Evolutionary conservation across 2,888 invertebrate genomes (phyloP), one percentile per base, ranked within the genome.

Genomic region (Drosophila birchii): DNA sequence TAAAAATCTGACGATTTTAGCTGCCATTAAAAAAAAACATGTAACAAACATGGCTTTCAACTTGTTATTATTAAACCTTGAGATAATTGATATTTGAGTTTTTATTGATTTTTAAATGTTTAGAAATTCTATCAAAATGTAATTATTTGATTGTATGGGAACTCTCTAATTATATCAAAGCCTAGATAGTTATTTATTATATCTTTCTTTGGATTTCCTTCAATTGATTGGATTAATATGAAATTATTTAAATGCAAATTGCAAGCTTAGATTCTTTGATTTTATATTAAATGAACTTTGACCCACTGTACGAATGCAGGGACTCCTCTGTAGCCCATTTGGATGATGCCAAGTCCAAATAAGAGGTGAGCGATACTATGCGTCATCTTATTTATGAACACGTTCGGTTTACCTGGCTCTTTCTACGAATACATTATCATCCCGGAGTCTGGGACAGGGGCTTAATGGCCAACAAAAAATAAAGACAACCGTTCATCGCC

Each of bases 291-390:
- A 5, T 14, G 18, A 29, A 59, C 59, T 34, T 55, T 41, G 36
- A 1, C 9, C 55, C 47, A 68, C 20, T 68, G 67, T 67, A 54
- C 45, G 66, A 45, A 39, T 47, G 53, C 54, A 67, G 69, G 49
- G 69, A 68, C 43, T 68, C 49, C 55, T 56, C 41, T 23, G 49
- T 49, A 68, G 16, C 54, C 36, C 36, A 47, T 68, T 49, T 11
- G n/a, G 26, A 68, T 55, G 68, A 54, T 67, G 53, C 45, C 12
- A 36, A 54, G 45, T 23, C 29, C 49, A 36, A 64, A 64, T 67
- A 18, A 34, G 45, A 49, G 55, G 68, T 68, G 68, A 56, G 39
- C 45, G 32, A 55, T 67, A 34, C 41, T 5, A 56, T 68, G 68
- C 68, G 68, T 68, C 68, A 68, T 47, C 12, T 20, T 54, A 39